Evolutionary conservation across 37 sponge, comb jelly and placozoan species (phyloP), one percentile per base, ranked within the genome.

Genomic region (Bolinopsis microptera): DNA sequence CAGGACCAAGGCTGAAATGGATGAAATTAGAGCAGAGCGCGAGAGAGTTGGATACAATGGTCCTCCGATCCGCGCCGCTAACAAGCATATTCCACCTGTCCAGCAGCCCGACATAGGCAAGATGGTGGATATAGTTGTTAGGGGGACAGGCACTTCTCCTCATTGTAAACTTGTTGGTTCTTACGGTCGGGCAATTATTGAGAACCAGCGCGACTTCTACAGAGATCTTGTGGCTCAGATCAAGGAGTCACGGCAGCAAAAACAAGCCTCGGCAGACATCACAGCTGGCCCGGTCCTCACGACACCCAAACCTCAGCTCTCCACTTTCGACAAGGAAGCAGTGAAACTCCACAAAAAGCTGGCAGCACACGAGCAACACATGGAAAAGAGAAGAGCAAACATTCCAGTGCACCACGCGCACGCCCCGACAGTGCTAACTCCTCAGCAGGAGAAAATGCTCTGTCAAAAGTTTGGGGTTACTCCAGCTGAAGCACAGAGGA

Each of bases 401-500:
- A 48, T 48, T 48, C 61, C 61, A 5, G 80, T 32, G 8, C 80
- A 77, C 80, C 27, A 32, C 0, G 28, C 23, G 28, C 74, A 70
- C 27, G 33, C 80, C 0, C 80, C 80, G 35, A 77, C 90, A 1
- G 90, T 86, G 25, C 90, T 86, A 1, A 86, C 90, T n/a, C 90
- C 90, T 41, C 90, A 86, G 61, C 90, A 86, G 90, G 90, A 86
- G 90, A 86, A 86, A 23, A 86, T 86, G 90, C 61, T 86, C 30
- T 86, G 90, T 86, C 90, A 41, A 28, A 86, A 40, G 61, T 86
- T 86, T 34, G 90, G 90, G 27, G 90, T 86, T 8, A 41, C 90
- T 3, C 90, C 90, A 16, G 90, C 90, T 30, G 90, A 86, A 48
- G 90, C 90, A 0, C 90, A 86, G 31, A 35, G 90, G 0, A 86